These are phyloP conservation scores for Oncopodura yosiiana DNA, from an alignment of 1,140 invertebrate genomes.

Conservation along the genomic window DNA sequence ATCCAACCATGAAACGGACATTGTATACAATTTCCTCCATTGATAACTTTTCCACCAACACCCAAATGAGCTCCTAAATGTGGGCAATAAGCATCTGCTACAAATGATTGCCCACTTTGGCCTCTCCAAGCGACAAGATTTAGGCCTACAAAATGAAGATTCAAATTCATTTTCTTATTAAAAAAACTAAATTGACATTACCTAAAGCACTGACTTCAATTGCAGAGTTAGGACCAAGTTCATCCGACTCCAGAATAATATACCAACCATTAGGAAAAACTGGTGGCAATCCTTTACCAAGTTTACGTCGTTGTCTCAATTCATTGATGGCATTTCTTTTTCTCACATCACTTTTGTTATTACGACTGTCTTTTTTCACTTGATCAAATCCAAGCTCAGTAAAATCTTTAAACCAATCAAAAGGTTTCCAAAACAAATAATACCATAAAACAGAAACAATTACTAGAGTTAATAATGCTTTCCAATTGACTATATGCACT, in stretches of 20 bases:
- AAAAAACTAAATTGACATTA: conserved; percentile 3
- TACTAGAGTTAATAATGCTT: background rate
- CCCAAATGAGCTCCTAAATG: conserved; percentile 52
- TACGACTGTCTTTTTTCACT: background rate
- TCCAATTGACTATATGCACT: no score
- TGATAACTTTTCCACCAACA: conserved; percentile 45
- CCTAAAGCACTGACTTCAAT: conserved; percentile 26
- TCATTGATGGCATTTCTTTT: conserved; percentile 40
- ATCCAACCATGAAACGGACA: conserved; percentile 53
- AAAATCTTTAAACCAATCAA: conserved; percentile 25
- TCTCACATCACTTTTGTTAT: conserved; percentile 4
- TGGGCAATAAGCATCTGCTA: conserved; percentile 52
- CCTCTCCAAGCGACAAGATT: conserved; percentile 46
- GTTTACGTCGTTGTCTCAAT: conserved; percentile 39
- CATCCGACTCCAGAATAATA: conserved; percentile 44
- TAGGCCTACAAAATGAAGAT: conserved; percentile 38
- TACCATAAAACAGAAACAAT: background rate
- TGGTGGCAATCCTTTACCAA: conserved; percentile 41
- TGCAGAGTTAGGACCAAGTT: conserved; percentile 17
- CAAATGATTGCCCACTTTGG: conserved; percentile 41
- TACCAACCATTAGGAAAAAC: conserved; percentile 54
- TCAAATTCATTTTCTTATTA: background rate
- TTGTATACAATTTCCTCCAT: conserved; percentile 46
- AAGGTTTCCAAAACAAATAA: conserved; percentile 18
- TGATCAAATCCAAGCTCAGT: conserved; percentile 25